Evolutionary conservation across 2,113 vertebrate genomes (phyloP), one percentile per base, ranked within the genome.

Genomic region (Syngnathus floridae): DNA sequence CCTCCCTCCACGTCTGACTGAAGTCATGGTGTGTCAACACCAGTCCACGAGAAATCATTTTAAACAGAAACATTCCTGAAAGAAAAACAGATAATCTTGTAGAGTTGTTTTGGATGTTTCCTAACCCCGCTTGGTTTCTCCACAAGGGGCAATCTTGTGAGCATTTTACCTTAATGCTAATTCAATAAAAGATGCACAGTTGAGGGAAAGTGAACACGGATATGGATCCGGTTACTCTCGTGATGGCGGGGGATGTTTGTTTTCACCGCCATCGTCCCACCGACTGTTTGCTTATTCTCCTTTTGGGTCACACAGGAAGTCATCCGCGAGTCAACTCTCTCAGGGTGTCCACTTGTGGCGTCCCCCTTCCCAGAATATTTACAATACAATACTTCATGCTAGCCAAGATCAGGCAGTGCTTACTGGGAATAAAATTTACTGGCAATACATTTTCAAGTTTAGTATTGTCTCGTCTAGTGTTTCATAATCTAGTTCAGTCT

Each of bases 181-280:
- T 76, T 67, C 48, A 62, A 82, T 74, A 67, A 77, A 64, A 70
- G 64, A 61, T 40, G 17, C 36, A 8, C 54, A 69, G 59, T 68
- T 74, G 36, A 62, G 73, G 52, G 38, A 67, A 76, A 72, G 22
- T 70, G 45, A 76, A 73, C 71, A 65, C 45, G 73, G 65, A 79
- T 71, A 46, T 75, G 64, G 67, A 71, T 85, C 61, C 40, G 45
- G 60, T 80, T 76, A 83, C 73, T 76, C 65, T 76, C 26, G 69
- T 82, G 66, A 71, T 36, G 38, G 72, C 80, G 60, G 41, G 51
- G 74, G 79, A 89, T 89, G 78, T 90, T 92, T 93, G 84, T 61
- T 86, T 86, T 86, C 83, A 70, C 78, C 75, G 83, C 80, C 78
- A 81, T 80, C 89, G 71, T 88, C 82, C 78, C 57, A 66, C 75